Conservation (phyloP, 1,140 invertebrate genomes). For the Marisa cornuarietis region DNA sequence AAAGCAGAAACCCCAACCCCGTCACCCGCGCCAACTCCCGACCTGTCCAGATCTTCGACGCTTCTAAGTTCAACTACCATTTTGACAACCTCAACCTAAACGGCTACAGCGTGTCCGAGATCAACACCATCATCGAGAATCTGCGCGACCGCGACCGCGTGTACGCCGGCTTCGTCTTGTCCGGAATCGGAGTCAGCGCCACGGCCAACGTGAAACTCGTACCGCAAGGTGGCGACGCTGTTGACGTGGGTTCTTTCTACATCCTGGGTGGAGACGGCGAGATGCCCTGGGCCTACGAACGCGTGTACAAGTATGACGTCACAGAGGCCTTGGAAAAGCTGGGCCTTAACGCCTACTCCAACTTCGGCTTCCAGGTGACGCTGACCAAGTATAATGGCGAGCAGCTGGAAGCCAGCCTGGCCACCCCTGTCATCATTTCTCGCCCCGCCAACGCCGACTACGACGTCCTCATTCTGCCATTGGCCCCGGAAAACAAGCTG, state of each 20-base stretch:
- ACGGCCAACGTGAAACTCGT: constrained; percentile 14
- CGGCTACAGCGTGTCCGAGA: constrained; percentile 25
- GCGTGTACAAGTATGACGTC: constrained; percentile 31
- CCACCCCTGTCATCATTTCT: constrained; percentile 11
- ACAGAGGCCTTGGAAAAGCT: constrained; percentile 23
- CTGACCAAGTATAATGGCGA: constrained; percentile 18
- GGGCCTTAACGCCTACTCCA: not conserved
- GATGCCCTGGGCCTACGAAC: constrained; percentile 42
- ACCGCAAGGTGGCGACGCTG: not conserved
- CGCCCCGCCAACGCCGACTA: constrained; percentile 13
- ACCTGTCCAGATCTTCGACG: constrained; percentile 28
- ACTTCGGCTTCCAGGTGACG: constrained; percentile 17
- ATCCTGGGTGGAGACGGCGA: constrained; percentile 35
- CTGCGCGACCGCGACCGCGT: constrained; percentile 21
- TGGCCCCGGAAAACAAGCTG: not conserved
- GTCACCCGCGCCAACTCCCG: constrained; percentile 28
- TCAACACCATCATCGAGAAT: constrained; percentile 20
- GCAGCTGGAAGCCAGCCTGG: not conserved
- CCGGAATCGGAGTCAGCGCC: constrained; percentile 25
- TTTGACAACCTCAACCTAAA: constrained; percentile 33
- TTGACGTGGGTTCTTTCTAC: constrained; percentile 25
- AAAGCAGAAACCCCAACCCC: constrained; percentile 25
- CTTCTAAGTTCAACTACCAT: constrained; percentile 31
- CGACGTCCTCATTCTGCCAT: constrained; percentile 19
- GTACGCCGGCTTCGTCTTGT: constrained; percentile 29